Base-by-base conservation (phyloP, 2,797 vertebrate species). In the Anguilla marmorata region DNA sequence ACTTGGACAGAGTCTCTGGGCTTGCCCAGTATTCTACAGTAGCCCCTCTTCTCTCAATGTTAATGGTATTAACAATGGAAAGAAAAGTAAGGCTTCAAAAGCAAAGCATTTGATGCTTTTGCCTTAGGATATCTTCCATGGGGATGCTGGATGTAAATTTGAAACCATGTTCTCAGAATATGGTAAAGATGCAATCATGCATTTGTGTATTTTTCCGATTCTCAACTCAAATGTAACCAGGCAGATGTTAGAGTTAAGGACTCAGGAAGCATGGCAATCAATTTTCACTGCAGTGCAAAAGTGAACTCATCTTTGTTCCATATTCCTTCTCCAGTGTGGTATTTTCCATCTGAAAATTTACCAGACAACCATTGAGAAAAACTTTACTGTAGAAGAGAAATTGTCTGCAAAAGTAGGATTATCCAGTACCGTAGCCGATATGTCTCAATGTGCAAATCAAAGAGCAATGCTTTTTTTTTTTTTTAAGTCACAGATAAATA, bases 101-200 rank as follows among this genome's bases (percentile, higher is more conserved):
- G 14, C 19, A 24, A 84, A 54, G 3, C 27, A 56, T 33, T 16
- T 33, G 37, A 83, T n/a, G 14, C 76, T 82, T 48, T 45, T 11
- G 24, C 14, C 33, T 30, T 54, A 48, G 7, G 21, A n/a, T 50
- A 50, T 82, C 45, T 41, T 54, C 21, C 6, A 33, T 37, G 8
- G 30, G 50, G 12, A n/a, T 9, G 72, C 1, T 58, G 12, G 63
- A 58, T 79, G 69, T 27, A 3, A 80, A 24, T 56, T 30, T 76
- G 56, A 12, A 56, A 50, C 79, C 41, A 87, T 63, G 86, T 87
- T 87, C 74, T 83, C 41, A 1, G 58, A 37, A 48, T 76, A 11
- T 80, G 30, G 33, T 21, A 33, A 54, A 21, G 37, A 21, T 80
- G 76, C 79, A 48, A 16, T 24, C 19, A n/a, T 45, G 76, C 76